Percentiles rank a stretch among this genome's conserved stretches.
Conservation (phyloP, 2,113 vertebrate species). For the Anolis carolinensis region DNA sequence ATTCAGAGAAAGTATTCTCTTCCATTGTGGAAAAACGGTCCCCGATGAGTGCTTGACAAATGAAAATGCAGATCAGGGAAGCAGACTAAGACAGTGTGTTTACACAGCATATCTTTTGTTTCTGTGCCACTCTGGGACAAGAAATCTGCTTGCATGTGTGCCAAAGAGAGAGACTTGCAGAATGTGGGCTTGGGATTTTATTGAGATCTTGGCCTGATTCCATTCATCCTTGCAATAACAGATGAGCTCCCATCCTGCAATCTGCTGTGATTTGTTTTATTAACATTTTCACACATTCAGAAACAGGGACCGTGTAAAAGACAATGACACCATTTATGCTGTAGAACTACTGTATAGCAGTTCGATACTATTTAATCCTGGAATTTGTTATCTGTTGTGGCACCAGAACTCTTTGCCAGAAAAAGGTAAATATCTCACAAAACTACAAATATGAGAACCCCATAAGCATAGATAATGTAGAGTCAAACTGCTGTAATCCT, state of each 20-base stretch:
- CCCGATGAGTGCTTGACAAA: not conserved
- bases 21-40: not conserved
- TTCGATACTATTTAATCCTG: too few relatives aligned
- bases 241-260: not conserved
- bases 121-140: not conserved
- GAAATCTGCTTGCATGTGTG: not conserved
- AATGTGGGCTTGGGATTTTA: not conserved
- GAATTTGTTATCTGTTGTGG: too few relatives aligned
- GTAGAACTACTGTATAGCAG: too few relatives aligned
- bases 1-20: not conserved
- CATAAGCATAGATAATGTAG: too few relatives aligned
- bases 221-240: not conserved
- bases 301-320: too few relatives aligned
- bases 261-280: not conserved
- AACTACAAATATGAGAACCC: too few relatives aligned
- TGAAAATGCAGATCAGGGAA: not conserved
- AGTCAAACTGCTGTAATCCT: too few relatives aligned
- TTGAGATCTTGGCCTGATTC: not conserved
- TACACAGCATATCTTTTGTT: not conserved
- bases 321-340: too few relatives aligned
- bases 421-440: too few relatives aligned
- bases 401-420: too few relatives aligned
- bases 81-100: not conserved
- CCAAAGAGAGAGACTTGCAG: not conserved
- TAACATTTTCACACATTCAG: not conserved